phyloP scores from a whole-genome alignment of 2,113 vertebrate species.

The Merops nubicus region DNA sequence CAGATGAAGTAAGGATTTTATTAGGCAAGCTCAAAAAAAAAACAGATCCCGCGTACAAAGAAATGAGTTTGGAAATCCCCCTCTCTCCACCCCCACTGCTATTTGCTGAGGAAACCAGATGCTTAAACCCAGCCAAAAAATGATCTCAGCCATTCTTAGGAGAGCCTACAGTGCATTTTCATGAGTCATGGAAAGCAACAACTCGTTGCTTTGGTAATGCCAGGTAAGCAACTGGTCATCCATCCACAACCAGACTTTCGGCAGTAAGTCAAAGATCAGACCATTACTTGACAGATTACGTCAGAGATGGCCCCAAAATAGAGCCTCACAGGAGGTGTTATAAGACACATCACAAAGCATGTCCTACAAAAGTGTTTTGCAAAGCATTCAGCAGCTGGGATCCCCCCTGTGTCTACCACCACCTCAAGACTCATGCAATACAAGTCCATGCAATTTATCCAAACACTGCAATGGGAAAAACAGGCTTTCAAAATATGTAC shows the following conservation, averaged over 20 bases:
- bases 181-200: conserved; percentile 75
- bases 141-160: conserved; percentile 70
- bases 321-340: not conserved
- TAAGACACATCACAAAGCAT: not conserved
- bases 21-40: not conserved
- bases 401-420: not conserved
- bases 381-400: not conserved
- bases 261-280: not conserved
- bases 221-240: conserved; percentile 48
- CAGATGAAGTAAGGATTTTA: not conserved
- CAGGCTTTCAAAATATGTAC: not conserved
- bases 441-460: accelerated
- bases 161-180: conserved; percentile 54
- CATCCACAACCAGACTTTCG: not conserved
- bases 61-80: conserved; percentile 50
- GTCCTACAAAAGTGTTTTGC: not conserved
- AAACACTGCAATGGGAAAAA: not conserved
- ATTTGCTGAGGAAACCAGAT: conserved; percentile 66
- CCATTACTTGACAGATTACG: not conserved
- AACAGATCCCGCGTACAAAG: not conserved
- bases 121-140: conserved; percentile 40
- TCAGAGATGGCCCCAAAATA: not conserved
- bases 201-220: conserved; percentile 69
- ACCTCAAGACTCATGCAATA: not conserved
- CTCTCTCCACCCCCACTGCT: conserved; percentile 1